Percentiles rank a stretch among this genome's conserved stretches.
These are phyloP conservation scores for Trididemnum clinides DNA, from an alignment of 23 tunicate genomes.

Conservation along the genomic window DNA sequence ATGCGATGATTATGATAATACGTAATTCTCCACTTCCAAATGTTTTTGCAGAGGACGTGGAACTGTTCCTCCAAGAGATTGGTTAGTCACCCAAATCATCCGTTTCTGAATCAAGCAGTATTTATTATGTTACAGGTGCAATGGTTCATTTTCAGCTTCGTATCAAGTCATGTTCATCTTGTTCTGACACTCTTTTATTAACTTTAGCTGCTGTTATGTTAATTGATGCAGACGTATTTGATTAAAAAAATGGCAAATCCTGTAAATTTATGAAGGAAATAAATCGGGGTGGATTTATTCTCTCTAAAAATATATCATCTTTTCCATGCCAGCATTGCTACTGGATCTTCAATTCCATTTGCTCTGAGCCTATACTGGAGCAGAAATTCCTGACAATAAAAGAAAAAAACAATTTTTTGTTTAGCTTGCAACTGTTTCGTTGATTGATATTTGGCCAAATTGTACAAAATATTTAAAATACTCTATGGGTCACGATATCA, in stretches of 20 bases:
- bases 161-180: slow-evolving; percentile 5
- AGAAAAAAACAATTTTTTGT: slow-evolving; percentile 9
- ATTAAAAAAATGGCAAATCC: neutral
- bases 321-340: slow-evolving; percentile 13
- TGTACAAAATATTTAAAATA: neutral
- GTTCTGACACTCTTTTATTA: slow-evolving; percentile 14
- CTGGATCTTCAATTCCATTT: neutral
- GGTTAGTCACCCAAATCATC: neutral
- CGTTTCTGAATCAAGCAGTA: neutral
- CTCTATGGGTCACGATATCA: neutral
- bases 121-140: slow-evolving; percentile 32
- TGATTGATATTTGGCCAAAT: slow-evolving; percentile 19
- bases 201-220: neutral
- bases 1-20: slow-evolving; percentile 6
- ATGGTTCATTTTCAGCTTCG: slow-evolving; percentile 32
- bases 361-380: slow-evolving; percentile 1
- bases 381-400: neutral
- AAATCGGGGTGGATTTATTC: slow-evolving; percentile 8
- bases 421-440: neutral
- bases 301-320: slow-evolving; percentile 22
- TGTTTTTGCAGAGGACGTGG: slow-evolving; percentile 3
- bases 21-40: neutral
- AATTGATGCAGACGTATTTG: neutral
- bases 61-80: slow-evolving; percentile 3
- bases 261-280: slow-evolving; percentile 25